Conservation (phyloP, 2,797 vertebrate genomes). For the Tragopan temminckii region DNA sequence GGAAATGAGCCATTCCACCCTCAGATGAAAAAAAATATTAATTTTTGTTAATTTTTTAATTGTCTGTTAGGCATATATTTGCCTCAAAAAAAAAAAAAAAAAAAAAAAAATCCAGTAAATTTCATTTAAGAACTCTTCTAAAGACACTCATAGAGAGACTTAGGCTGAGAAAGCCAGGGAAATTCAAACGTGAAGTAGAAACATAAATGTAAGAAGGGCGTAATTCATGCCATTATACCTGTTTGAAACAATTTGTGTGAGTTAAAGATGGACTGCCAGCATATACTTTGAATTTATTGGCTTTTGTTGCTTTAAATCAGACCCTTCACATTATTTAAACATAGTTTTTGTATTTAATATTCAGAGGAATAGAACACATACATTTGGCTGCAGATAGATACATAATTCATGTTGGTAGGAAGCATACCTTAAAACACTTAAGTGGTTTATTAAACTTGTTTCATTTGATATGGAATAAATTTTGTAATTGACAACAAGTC, state of each 20-base stretch:
- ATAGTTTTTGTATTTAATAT: conserved; percentile 80
- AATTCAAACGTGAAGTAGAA: conserved; percentile 61
- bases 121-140: conserved; percentile 40
- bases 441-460: conserved; percentile 82
- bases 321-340: conserved; percentile 80
- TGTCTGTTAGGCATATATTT: conserved; percentile 1
- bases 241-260: conserved; percentile 75
- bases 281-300: conserved; percentile 80
- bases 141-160: conserved; percentile 19
- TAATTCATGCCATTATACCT: conserved; percentile 70
- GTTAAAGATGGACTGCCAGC: conserved; percentile 68
- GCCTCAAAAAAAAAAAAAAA: conserved; percentile 60
- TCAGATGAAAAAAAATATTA: neutral
- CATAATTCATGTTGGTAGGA: conserved; percentile 77
- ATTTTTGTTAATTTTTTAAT: neutral
- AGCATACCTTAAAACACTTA: conserved; percentile 79
- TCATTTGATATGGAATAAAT: conserved; percentile 77
- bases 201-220: conserved; percentile 40
- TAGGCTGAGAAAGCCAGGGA: conserved; percentile 52
- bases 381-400: conserved; percentile 75
- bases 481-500: conserved; percentile 74
- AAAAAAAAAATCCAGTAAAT: conserved; percentile 56
- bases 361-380: conserved; percentile 74
- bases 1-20: neutral
- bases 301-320: conserved; percentile 83